Conservation (phyloP, 2,797 vertebrate species). For the Neostethus bicornis region DNA sequence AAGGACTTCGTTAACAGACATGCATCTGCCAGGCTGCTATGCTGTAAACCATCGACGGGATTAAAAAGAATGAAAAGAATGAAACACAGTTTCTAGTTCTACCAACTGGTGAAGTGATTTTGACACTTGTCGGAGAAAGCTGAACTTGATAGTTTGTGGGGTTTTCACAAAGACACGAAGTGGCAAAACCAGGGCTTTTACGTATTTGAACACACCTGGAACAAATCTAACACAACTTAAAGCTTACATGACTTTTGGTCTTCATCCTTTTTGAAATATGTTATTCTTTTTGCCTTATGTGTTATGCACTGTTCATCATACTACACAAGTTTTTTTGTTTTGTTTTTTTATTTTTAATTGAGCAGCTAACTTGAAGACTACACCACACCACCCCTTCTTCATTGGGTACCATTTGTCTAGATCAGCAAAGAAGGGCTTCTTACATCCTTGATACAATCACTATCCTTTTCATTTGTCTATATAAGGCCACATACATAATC, state of each 20-base stretch:
- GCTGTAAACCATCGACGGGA: slow-evolving; percentile 60
- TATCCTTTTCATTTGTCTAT: background rate
- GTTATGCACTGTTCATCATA: background rate
- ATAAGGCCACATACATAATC: background rate
- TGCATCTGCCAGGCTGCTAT: slow-evolving; percentile 67
- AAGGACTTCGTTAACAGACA: slow-evolving; percentile 54
- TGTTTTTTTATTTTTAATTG: too few relatives aligned
- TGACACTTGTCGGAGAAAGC: slow-evolving; percentile 25
- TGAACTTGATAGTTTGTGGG: slow-evolving; percentile 28
- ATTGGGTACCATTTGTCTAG: background rate
- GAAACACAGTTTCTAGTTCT: slow-evolving; percentile 56
- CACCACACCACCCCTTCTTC: background rate
- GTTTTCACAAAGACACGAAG: slow-evolving; percentile 52
- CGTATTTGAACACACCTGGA: background rate
- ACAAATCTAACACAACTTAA: background rate
- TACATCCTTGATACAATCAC: background rate
- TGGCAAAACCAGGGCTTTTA: slow-evolving; percentile 44
- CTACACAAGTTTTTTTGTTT: background rate
- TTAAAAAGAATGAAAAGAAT: slow-evolving; percentile 12
- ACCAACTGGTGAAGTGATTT: slow-evolving; percentile 33
- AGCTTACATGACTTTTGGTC: background rate
- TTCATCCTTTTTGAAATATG: background rate
- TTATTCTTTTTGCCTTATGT: background rate
- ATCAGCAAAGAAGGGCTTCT: background rate
- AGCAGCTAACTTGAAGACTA: too few relatives aligned